phyloP scores from a whole-genome alignment of 2,113 vertebrate genomes.

The Tympanuchus pallidicinctus region DNA sequence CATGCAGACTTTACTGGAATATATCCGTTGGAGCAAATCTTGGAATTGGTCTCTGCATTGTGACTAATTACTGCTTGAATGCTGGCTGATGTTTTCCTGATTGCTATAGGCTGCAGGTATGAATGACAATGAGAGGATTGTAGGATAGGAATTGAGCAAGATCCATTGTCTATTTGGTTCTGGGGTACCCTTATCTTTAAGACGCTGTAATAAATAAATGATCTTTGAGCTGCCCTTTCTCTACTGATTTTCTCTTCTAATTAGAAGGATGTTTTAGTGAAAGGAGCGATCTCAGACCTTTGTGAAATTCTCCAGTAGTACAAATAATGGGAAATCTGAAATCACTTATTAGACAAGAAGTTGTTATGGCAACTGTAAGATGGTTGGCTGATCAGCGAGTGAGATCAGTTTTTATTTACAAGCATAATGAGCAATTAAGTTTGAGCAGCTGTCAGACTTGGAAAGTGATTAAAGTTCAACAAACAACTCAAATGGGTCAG shows the following conservation, averaged over 20 bases:
- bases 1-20: neutral
- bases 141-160: neutral
- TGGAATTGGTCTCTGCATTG: accelerated
- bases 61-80: neutral
- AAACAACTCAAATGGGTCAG: constrained; percentile 65
- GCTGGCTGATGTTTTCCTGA: neutral
- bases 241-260: constrained; percentile 15
- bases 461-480: constrained; percentile 70
- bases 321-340: constrained; percentile 69
- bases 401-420: constrained; percentile 76
- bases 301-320: constrained; percentile 58
- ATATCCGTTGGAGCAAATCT: neutral
- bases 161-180: neutral
- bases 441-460: constrained; percentile 73
- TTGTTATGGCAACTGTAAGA: constrained; percentile 70
- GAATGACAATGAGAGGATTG: neutral
- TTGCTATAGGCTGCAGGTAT: neutral
- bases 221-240: constrained; percentile 64
- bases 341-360: constrained; percentile 68
- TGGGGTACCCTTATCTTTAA: constrained; percentile 19
- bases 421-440: constrained; percentile 71
- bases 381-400: constrained; percentile 67
- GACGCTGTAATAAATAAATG: constrained; percentile 59
- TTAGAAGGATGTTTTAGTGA: constrained; percentile 61
- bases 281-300: constrained; percentile 61